Percentiles rank a stretch among this genome's conserved stretches.
Evolutionary conservation across 2,113 vertebrate genomes (phyloP).

Genomic region (Lanius collurio): DNA sequence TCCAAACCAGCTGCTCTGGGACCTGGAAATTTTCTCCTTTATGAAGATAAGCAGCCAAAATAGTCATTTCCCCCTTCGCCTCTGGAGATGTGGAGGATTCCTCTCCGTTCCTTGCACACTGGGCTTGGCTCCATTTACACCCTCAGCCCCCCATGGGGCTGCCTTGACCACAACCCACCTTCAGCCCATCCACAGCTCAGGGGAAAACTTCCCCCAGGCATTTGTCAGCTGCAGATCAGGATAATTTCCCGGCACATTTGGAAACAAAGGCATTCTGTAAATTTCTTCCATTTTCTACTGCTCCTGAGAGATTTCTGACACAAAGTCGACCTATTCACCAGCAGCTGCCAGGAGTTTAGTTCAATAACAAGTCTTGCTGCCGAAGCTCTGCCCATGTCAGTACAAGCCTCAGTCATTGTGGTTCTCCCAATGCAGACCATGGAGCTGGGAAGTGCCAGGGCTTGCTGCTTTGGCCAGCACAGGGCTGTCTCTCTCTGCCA

Average conservation of each 20-base stretch:
- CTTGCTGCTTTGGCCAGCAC: background rate
- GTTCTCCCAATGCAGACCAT: background rate
- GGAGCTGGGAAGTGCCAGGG: background rate
- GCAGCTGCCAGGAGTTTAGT: background rate
- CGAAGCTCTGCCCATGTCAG: background rate
- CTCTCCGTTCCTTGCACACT: background rate
- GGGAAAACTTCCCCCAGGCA: background rate
- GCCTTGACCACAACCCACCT: background rate
- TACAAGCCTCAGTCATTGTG: background rate
- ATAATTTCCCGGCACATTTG: background rate
- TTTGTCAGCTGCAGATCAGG: background rate
- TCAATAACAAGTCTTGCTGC: background rate
- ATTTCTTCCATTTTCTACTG: background rate
- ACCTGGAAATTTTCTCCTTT: background rate
- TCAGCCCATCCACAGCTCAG: background rate
- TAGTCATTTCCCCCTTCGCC: rapidly evolving
- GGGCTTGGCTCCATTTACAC: background rate
- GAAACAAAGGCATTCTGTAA: background rate
- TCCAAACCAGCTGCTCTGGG: background rate
- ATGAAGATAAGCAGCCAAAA: background rate
- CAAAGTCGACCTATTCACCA: background rate
- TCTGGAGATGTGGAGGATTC: background rate
- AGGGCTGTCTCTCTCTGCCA: background rate
- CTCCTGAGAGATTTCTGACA: background rate
- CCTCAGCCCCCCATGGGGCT: background rate